Evolutionary conservation across 2,797 vertebrate genomes (phyloP).

Genomic region (Xenentodon cancila): DNA sequence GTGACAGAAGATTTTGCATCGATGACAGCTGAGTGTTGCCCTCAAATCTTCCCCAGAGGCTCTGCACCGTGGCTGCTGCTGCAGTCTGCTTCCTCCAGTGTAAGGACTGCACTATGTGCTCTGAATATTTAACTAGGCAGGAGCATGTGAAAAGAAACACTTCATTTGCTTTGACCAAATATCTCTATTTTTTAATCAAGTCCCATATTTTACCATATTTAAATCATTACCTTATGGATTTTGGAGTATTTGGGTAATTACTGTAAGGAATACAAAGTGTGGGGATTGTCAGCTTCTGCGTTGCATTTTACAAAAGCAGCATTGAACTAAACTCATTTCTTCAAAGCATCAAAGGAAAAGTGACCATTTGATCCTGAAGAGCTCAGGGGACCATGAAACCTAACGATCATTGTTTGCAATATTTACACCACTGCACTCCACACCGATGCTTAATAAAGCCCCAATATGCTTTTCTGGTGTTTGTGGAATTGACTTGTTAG

Average conservation of each 20-base stretch:
- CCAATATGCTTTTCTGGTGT: background rate
- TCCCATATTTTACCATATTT: conserved; percentile 43
- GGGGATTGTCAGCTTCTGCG: conserved; percentile 18
- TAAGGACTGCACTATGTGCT: background rate
- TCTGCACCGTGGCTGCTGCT: conserved; percentile 8
- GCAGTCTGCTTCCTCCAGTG: conserved; percentile 24
- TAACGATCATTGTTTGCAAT: background rate
- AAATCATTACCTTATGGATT: conserved; percentile 60
- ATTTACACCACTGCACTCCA: background rate
- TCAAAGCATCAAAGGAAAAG: background rate
- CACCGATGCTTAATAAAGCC: conserved; percentile 2
- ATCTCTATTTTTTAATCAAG: conserved; percentile 45
- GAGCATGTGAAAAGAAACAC: conserved; percentile 18
- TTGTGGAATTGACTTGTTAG: conserved; percentile 7
- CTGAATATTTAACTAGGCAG: conserved; percentile 26
- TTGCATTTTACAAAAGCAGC: conserved; percentile 15
- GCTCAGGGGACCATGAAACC: background rate
- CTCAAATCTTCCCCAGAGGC: conserved; percentile 14
- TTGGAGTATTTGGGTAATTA: conserved; percentile 55
- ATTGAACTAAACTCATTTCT: conserved; percentile 7
- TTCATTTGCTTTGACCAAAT: conserved; percentile 40
- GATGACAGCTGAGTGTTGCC: conserved; percentile 2
- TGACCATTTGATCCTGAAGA: background rate
- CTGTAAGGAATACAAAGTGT: conserved; percentile 50
- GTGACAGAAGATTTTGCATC: conserved; percentile 1